A percentile compares a stretch with the other conserved stretches of the same genome.
phyloP scores from a whole-genome alignment of 2,797 vertebrate genomes.

The Furcifer pardalis region DNA sequence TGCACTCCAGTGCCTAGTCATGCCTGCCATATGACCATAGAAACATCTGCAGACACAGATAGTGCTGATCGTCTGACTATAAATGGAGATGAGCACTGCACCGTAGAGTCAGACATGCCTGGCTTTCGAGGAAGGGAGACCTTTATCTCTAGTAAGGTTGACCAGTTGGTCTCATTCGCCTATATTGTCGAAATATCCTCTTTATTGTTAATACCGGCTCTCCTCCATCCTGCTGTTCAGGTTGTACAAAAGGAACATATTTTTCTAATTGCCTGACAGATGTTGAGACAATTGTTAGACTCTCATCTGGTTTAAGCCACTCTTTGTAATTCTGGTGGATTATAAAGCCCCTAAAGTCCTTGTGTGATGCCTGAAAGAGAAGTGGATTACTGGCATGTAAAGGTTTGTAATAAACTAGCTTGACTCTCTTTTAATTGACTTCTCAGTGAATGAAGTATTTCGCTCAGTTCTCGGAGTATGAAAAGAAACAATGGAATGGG shows the following conservation, averaged over 20 bases:
- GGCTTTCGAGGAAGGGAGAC: no score
- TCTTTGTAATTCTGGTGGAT: conserved; percentile 21
- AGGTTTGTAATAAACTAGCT: not conserved
- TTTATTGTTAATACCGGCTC: no score
- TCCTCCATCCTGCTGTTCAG: not conserved
- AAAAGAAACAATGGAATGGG: conserved; percentile 14
- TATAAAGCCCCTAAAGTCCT: not conserved
- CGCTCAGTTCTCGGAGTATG: not conserved
- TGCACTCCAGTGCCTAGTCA: no score
- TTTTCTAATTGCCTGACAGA: conserved; percentile 5
- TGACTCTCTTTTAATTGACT: conserved; percentile 14
- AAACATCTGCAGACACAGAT: no score
- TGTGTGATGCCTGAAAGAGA: not conserved
- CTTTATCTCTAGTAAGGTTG: no score
- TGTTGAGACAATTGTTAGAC: not conserved
- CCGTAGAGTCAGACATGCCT: no score
- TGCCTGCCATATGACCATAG: no score
- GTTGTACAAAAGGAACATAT: not conserved
- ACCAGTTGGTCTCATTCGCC: no score
- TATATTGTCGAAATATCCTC: no score
- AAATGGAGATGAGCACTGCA: no score
- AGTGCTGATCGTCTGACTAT: no score
- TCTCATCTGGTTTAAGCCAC: not conserved
- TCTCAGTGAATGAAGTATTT: not conserved
- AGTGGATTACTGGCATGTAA: conserved; percentile 12